Base-by-base conservation (phyloP, 2,113 vertebrate genomes). In the Dipodomys spectabilis region DNA sequence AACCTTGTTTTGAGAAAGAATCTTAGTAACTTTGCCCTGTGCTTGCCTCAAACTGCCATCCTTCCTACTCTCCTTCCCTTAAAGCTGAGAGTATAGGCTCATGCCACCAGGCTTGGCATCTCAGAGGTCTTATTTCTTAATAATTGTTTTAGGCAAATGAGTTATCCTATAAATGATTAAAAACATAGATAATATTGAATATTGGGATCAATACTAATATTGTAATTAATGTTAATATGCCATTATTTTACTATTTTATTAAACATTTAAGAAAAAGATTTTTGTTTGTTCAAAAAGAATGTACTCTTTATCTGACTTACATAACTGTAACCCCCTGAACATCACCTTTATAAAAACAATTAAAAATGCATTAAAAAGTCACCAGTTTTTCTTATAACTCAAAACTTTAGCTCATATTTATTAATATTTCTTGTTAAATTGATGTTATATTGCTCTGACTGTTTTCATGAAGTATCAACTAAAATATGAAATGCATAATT, bases 181-280 rank as follows among this genome's bases (percentile, higher is more conserved):
- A 90, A 60, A 86, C 20, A 53, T 77, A 80, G 44, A 49, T 90
- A 18, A 49, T 82, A 67, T 45, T 83, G 39, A 18, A 62, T 16
- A 81, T 44, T 4, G 49, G 49, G 49, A 49, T 49, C 49, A 49
- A 49, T 49, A 49, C 49, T 49, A 49, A 49, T 49, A 49, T 49
- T 49, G 49, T 49, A 49, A 12, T 49, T 8, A 45, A 0, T 85
- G 71, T 67, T 94, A 28, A 77, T 82, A 74, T 92, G 12, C 28
- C 90, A 30, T 77, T 86, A 93, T 82, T 81, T 84, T 84, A 25
- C 30, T 22, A 22, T 92, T 94, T 94, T 86, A 83, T 68, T 81
- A 60, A 92, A 7, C 28, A 80, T 32, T 44, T 67, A 44, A 77
- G 28, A 60, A 39, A 77, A 30, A 45, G 8, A 80, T 91, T 82